Evolutionary conservation across 2,797 vertebrate genomes (phyloP).

Genomic region (Perodicticus potto): DNA sequence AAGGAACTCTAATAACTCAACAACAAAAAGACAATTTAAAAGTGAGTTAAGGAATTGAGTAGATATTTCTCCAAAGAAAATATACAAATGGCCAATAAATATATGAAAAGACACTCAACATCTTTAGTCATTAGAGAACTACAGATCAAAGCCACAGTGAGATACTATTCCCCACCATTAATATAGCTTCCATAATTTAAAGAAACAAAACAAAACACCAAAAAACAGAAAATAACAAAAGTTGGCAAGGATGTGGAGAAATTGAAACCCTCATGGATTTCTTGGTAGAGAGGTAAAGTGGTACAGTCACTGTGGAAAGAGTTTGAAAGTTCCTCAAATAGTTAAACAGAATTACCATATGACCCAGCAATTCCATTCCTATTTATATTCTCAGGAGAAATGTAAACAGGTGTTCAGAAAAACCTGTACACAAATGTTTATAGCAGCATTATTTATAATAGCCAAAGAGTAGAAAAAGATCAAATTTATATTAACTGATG

Average conservation of each 20-base stretch:
- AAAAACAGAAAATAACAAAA: background rate
- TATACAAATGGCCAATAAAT: background rate
- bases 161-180: background rate
- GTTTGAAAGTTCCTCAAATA: background rate
- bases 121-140: slow-evolving; percentile 46
- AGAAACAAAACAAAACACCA: background rate
- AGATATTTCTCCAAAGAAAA: slow-evolving; percentile 38
- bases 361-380: slow-evolving; percentile 15
- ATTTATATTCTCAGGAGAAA: slow-evolving; percentile 17
- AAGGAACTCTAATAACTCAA: background rate
- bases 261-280: background rate
- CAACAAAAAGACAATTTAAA: slow-evolving; percentile 45
- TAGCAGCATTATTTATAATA: background rate
- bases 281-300: background rate
- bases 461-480: background rate
- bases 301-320: background rate
- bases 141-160: background rate
- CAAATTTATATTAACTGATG: background rate
- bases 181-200: slow-evolving; percentile 19
- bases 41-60: slow-evolving; percentile 14
- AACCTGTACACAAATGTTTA: background rate
- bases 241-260: slow-evolving; percentile 30
- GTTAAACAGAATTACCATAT: background rate
- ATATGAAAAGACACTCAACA: background rate
- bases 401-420: slow-evolving; percentile 52